Base-by-base conservation (phyloP, 2,797 vertebrate species). In the Bryconaethiops microstoma region DNA sequence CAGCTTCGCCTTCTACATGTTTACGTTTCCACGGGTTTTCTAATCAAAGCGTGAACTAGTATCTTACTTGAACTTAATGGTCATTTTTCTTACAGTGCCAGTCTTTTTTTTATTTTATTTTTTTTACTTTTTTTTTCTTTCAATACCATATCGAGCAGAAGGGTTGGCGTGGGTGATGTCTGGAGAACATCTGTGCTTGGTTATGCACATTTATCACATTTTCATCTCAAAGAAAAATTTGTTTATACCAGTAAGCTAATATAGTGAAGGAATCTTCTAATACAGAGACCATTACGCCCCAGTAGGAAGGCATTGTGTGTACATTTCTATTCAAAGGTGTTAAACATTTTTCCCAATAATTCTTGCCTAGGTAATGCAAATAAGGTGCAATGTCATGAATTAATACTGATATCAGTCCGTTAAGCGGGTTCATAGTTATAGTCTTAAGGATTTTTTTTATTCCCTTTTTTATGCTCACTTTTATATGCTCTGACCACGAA, bases 1-100 rank as follows among this genome's bases (percentile, higher is more conserved):
- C 70, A 71, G 68, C 77, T 77, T 59, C 16, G 59, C 52, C 52
- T 40, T 65, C 69, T 23, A 17, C 8, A 16, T 78, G 50, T 83
- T 80, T 76, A 62, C 76, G 25, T 85, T 80, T 80, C 74, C 54
- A 54, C n/a, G 14, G 39, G 59, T 70, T 14, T 40, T 65, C 77
- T 60, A 77, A 17, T 74, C 54, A 57, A 23, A 21, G 69, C 45
- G 74, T 77, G 25, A 74, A 72, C 74, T 67, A 54, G 59, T 81
- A 67, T 86, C 84, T 80, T 82, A 68, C 75, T 82, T 81, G 68
- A 84, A 82, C 65, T 21, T 67, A 9, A 9, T 7, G 67, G 57
- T 83, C 52, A 39, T 76, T 75, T 77, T 79, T 80, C 64, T 62
- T 17, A 29, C 14, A 19, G 77, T 80, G 67, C 50, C 4, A 5